These are phyloP conservation scores for Nemoura dubitans DNA, from an alignment of 2,888 invertebrate genomes.

Conservation along the genomic window DNA sequence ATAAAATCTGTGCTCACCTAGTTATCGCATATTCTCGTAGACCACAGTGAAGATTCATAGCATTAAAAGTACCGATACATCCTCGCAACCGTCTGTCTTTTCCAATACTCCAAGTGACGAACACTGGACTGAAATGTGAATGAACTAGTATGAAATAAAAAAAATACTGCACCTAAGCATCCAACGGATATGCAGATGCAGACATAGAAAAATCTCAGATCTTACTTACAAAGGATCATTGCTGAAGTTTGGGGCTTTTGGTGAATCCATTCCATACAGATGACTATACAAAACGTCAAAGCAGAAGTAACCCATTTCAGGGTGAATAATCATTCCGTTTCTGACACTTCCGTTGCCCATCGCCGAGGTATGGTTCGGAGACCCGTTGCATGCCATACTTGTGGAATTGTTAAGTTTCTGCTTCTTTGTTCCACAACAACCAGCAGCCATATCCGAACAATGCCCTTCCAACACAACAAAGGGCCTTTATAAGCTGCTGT, in stretches of 20 bases:
- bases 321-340: slow-evolving; percentile 77
- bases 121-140: slow-evolving; percentile 82
- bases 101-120: slow-evolving; percentile 99
- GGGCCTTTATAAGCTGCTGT: background rate
- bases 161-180: slow-evolving; percentile 37
- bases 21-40: slow-evolving; percentile 96
- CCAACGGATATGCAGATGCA: background rate
- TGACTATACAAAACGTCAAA: slow-evolving; percentile 97
- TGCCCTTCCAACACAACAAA: background rate
- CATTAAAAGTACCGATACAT: slow-evolving; percentile 98
- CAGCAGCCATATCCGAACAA: slow-evolving; percentile 75
- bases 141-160: slow-evolving; percentile 39
- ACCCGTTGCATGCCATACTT: slow-evolving; percentile 68
- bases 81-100: slow-evolving; percentile 94
- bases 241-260: slow-evolving; percentile 89
- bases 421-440: slow-evolving; percentile 92
- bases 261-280: slow-evolving; percentile 91
- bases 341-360: slow-evolving; percentile 60
- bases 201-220: background rate
- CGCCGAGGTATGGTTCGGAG: slow-evolving; percentile 56
- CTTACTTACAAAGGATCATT: slow-evolving; percentile 93
- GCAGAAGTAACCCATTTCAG: slow-evolving; percentile 99
- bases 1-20: slow-evolving; percentile 62
- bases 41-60: slow-evolving; percentile 93
- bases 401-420: slow-evolving; percentile 83